Evolutionary conservation across 1,140 invertebrate genomes (phyloP), one percentile per base, ranked within the genome.

Genomic region (Orchesella cincta): DNA sequence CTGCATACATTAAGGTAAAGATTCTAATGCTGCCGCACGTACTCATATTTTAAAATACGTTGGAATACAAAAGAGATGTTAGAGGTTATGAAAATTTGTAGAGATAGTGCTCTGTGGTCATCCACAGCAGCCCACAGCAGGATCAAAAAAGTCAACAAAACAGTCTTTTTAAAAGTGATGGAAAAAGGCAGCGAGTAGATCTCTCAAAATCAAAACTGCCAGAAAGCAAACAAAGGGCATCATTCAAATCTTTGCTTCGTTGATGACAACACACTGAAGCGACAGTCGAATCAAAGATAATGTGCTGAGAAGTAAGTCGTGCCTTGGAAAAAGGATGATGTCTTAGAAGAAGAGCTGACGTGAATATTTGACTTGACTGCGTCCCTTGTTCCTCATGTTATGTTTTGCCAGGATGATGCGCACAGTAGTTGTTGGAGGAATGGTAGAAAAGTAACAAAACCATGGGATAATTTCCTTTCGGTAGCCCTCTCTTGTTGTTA

Each of bases 401-500:
- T n/a, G n/a, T n/a, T n/a, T n/a, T n/a, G n/a, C n/a, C n/a, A n/a
- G n/a, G n/a, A n/a, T n/a, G n/a, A n/a, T 46, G 39, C 20, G 20
- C 23, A 3, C 23, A 57, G 52, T 57, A 23, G 52, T 26, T 57
- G 5, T 57, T 57, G 23, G 23, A 3, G 23, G 12, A 57, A 26
- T 3, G 52, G 23, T 3, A 57, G 52, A 57, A 57, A 18, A 18
- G 23, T n/a, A n/a, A 26, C 8, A 12, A 57, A n/a, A 57, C 23
- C 52, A n/a, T 18, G 52, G 52, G 52, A 57, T 57, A 57, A 18
- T 57, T 57, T 46, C 39, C 20, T 46, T 57, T 57, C 52, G 52
- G 52, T 57, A 14, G 14, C 23, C 23, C 23, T 57, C 23, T 12
- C 23, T 23, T 57, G 23, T 23, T 57, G 52, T 57, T 57, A 23